A percentile compares a stretch with the other conserved stretches of the same genome.
phyloP scores from a whole-genome alignment of 2,113 vertebrate genomes.

The Puma concolor region DNA sequence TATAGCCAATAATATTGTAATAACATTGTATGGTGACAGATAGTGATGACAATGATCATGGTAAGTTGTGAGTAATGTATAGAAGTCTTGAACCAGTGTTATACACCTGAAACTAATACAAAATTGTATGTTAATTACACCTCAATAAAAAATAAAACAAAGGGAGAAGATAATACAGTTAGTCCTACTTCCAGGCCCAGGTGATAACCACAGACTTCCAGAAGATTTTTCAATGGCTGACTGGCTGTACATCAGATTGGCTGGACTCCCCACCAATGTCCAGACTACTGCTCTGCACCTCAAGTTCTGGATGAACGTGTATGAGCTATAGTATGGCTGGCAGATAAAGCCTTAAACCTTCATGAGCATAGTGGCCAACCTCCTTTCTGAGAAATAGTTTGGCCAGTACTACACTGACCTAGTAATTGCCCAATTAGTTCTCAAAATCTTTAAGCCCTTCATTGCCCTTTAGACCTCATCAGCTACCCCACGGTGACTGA shows the following conservation, averaged over 20 bases:
- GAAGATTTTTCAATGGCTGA: constrained; percentile 96
- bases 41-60: not conserved
- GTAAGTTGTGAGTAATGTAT: not conserved
- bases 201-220: constrained; percentile 96
- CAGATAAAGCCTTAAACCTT: constrained; percentile 97
- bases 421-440: constrained; percentile 94
- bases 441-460: constrained; percentile 91
- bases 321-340: constrained; percentile 95
- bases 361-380: constrained; percentile 98
- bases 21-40: not conserved
- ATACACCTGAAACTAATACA: not conserved
- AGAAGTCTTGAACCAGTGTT: not conserved
- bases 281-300: constrained; percentile 95
- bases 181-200: constrained; percentile 89
- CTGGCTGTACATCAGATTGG: constrained; percentile 91
- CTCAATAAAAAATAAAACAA: not conserved
- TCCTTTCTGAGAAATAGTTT: constrained; percentile 95
- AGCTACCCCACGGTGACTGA: constrained; percentile 96
- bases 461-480: constrained; percentile 96
- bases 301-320: constrained; percentile 95
- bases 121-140: not conserved
- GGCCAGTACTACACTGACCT: constrained; percentile 97
- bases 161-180: not conserved
- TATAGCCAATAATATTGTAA: not conserved
- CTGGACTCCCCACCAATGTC: constrained; percentile 95